A percentile compares a stretch with the other conserved stretches of the same genome.
phyloP scores from a whole-genome alignment of 2,888 invertebrate species.

The Abscondita cerata region DNA sequence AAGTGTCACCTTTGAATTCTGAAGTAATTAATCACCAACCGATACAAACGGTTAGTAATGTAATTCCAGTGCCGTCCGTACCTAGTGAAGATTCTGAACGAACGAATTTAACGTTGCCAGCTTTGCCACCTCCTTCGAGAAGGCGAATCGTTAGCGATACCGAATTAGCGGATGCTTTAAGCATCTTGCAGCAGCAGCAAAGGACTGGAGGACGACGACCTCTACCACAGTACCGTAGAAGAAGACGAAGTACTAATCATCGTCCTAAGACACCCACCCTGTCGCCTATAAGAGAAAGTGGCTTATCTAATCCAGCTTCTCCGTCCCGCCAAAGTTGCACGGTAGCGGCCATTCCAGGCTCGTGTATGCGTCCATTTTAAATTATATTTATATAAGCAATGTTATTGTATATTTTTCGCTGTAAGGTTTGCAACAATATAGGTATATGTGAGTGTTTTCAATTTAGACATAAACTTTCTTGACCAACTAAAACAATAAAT shows the following conservation, averaged over 20 bases:
- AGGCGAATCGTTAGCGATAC: slow-evolving; percentile 59
- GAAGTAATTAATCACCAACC: slow-evolving; percentile 39
- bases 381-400: slow-evolving; percentile 10
- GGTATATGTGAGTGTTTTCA: neutral
- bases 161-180: slow-evolving; percentile 57
- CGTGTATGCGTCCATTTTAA: slow-evolving; percentile 51
- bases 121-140: slow-evolving; percentile 57
- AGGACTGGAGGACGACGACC: slow-evolving; percentile 35
- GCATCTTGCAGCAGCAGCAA: slow-evolving; percentile 51
- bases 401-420: neutral
- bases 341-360: slow-evolving; percentile 51
- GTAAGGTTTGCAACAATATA: neutral
- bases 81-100: slow-evolving; percentile 42
- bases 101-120: slow-evolving; percentile 49
- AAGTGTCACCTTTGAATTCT: slow-evolving; percentile 53
- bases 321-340: slow-evolving; percentile 60
- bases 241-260: slow-evolving; percentile 52
- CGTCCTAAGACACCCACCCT: slow-evolving; percentile 63
- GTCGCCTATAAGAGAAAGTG: slow-evolving; percentile 75
- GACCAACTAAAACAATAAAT: slow-evolving; percentile 6
- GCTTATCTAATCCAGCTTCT: slow-evolving; percentile 73
- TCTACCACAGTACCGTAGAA: slow-evolving; percentile 46
- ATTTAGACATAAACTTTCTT: neutral
- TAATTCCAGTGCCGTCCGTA: slow-evolving; percentile 61
- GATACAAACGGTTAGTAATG: slow-evolving; percentile 64